phyloP scores from a whole-genome alignment of 1,140 invertebrate species.

The Nephila pilipes region DNA sequence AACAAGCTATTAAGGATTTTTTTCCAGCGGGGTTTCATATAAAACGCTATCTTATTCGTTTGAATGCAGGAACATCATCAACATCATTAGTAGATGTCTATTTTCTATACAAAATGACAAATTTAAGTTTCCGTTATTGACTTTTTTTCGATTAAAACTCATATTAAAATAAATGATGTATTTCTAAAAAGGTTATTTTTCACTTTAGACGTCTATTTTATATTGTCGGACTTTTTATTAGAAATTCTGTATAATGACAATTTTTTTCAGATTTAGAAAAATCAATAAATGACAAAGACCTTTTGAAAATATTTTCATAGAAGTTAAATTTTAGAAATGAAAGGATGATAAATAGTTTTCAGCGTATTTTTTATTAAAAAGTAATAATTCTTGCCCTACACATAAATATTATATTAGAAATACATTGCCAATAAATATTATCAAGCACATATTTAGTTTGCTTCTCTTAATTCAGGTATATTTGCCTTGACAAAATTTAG shows the following conservation, averaged over 20 bases:
- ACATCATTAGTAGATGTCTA: neutral
- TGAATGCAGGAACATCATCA: neutral
- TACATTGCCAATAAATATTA: no score
- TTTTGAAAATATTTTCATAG: neutral
- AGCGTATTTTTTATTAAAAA: neutral
- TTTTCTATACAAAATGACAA: neutral
- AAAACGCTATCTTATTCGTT: neutral
- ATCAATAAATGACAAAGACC: neutral
- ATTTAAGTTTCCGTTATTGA: neutral
- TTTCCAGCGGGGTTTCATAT: neutral
- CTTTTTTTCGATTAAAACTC: neutral
- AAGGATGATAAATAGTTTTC: neutral
- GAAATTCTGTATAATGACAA: neutral
- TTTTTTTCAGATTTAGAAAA: neutral
- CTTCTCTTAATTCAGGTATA: no score
- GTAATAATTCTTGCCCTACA: no score
- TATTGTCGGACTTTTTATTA: neutral
- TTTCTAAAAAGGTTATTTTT: neutral
- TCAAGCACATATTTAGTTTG: no score
- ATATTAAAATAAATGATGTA: constrained; percentile 17
- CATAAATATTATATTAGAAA: no score
- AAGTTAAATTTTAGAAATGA: neutral
- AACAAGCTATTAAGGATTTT: neutral
- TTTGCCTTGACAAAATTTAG: no score
- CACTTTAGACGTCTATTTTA: neutral